Conservation (phyloP, 2,888 invertebrate species). For the Lasioglossum lativentre region DNA sequence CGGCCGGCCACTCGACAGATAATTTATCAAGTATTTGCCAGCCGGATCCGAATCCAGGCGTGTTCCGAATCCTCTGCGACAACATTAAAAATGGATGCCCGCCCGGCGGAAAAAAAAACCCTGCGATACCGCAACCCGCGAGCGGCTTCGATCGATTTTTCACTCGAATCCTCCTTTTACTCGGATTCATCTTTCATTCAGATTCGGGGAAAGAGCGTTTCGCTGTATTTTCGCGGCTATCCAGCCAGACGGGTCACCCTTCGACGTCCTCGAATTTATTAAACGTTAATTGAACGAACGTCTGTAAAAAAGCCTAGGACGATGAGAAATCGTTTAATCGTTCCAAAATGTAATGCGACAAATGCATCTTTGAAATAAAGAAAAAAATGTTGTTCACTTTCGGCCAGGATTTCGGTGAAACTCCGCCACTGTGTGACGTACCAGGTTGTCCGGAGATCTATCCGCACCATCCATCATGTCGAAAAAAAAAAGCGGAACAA, state of each 20-base stretch:
- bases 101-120: not conserved
- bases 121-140: not conserved
- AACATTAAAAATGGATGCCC: not conserved
- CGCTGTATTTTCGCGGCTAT: not conserved
- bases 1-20: not conserved
- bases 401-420: not conserved
- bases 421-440: not conserved
- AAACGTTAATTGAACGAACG: not conserved
- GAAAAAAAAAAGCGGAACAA: constrained; percentile 32
- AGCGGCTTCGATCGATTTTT: not conserved
- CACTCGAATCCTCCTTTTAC: not conserved
- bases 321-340: too few species aligned
- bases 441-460: not conserved
- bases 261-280: not conserved
- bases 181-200: not conserved
- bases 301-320: too few species aligned
- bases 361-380: not conserved
- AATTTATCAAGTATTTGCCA: not conserved
- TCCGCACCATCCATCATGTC: not conserved
- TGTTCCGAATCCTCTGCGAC: not conserved
- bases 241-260: not conserved
- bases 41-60: not conserved
- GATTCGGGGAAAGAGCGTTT: not conserved
- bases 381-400: not conserved
- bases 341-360: too few species aligned